Evolutionary conservation across 2,113 vertebrate species (phyloP), one percentile per base, ranked within the genome.

Genomic region (Vulpes vulpes): DNA sequence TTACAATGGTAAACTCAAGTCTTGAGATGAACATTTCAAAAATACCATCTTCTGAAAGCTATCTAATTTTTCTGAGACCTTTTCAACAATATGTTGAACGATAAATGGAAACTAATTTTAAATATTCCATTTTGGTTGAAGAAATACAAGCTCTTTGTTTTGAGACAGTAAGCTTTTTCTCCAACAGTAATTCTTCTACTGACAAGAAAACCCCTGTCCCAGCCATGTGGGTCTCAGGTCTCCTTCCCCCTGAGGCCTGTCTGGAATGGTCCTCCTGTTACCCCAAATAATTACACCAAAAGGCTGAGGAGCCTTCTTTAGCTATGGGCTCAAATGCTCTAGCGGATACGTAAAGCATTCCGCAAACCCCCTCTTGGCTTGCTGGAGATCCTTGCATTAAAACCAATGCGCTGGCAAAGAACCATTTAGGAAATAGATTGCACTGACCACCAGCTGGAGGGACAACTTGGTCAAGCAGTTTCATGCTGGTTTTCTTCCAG

Each of bases 401-500:
- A 78, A 89, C 23, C 81, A 74, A 69, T 0, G 64, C 17, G 35
- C 2, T 30, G 59, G 49, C 53, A 35, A 59, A 92, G 3, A 97
- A 65, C 90, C 90, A 57, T 95, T 6, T 59, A 97, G 96, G 95
- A 98, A 98, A 92, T 15, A 96, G 89, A 60, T 71, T 3, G 8
- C 96, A 99, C 99, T 99, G 99, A 99, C 99, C 99, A 98, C 99
- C 99, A 99, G 99, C 99, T 43, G 99, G 99, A 97, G 99, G 99
- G 94, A 99, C 99, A 89, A 99, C 99, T 99, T 99, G 99, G 97
- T 99, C 99, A 90, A 99, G 99, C 8, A 99, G 99, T 89, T 99
- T 99, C 99, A 99, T 99, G 98, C 99, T 99, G 0, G 99, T 99
- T 98, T 99, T 99, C 98, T 99, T 99, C 99, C 99, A 99, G 96